A percentile compares a stretch with the other conserved stretches of the same genome.
These are phyloP conservation scores for Hololepta plana DNA, from an alignment of 2,888 invertebrate species.

Conservation along the genomic window DNA sequence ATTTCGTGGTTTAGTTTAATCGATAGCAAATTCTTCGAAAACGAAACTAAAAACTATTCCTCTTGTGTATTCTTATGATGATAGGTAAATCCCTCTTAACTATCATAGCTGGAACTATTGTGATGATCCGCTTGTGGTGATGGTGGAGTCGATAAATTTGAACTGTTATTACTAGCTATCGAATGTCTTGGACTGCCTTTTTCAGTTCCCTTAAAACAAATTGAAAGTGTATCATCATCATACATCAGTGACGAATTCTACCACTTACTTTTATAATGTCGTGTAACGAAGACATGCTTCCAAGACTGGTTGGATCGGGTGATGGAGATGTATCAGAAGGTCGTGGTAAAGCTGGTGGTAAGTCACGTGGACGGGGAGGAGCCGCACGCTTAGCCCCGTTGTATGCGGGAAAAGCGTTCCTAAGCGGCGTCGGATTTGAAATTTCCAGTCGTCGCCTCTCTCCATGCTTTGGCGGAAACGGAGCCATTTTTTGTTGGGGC, in stretches of 20 bases:
- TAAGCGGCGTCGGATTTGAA: slow-evolving; percentile 26
- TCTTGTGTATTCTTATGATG: too few relatives aligned
- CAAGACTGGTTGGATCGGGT: slow-evolving; percentile 45
- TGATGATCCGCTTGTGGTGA: slow-evolving; percentile 46
- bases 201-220: slow-evolving; percentile 20
- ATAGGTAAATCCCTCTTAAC: slow-evolving; percentile 31
- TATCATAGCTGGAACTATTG: slow-evolving; percentile 47
- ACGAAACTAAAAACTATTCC: too few relatives aligned
- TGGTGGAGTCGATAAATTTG: slow-evolving; percentile 53
- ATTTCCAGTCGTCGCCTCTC: slow-evolving; percentile 25
- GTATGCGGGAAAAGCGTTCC: slow-evolving; percentile 29
- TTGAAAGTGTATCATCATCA: slow-evolving; percentile 3
- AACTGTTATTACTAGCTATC: slow-evolving; percentile 56
- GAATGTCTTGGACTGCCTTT: slow-evolving; percentile 49
- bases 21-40: too few relatives aligned
- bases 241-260: neutral
- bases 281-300: slow-evolving; percentile 60
- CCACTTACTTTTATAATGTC: slow-evolving; percentile 44
- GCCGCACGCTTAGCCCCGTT: slow-evolving; percentile 33
- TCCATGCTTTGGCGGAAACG: slow-evolving; percentile 32
- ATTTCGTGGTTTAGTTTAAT: too few relatives aligned
- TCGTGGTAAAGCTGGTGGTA: slow-evolving; percentile 39
- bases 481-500: slow-evolving; percentile 35
- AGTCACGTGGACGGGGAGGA: slow-evolving; percentile 36
- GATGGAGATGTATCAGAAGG: slow-evolving; percentile 25